phyloP scores from a whole-genome alignment of 2,113 vertebrate genomes.

The Arvicanthis niloticus region DNA sequence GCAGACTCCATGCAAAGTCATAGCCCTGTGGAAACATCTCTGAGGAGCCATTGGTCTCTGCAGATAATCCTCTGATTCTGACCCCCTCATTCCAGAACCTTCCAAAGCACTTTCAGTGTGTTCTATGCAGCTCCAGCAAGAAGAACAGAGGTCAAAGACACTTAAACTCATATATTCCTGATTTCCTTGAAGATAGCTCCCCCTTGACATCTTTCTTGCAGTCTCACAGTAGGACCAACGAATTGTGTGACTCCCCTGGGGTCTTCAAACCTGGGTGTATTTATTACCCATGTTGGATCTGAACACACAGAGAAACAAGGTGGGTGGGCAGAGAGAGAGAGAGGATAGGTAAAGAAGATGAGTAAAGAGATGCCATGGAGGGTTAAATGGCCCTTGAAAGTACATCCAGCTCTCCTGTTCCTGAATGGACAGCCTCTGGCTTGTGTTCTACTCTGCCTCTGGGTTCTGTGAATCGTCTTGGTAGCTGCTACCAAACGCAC shows the following conservation, averaged over 20 bases:
- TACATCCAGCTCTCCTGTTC: too few species aligned
- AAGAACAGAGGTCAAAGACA: not conserved
- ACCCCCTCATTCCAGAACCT: too few species aligned
- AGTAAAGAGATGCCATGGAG: not conserved
- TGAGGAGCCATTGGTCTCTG: not conserved
- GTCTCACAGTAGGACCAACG: not conserved
- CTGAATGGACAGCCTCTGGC: too few species aligned
- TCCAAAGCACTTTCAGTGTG: not conserved
- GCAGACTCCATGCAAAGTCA: fast-evolving
- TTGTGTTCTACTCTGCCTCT: not conserved
- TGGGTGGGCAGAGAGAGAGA: not conserved
- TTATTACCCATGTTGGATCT: not conserved
- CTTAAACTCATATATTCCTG: not conserved
- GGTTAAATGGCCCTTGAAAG: not conserved
- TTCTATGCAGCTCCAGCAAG: not conserved
- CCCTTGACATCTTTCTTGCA: not conserved
- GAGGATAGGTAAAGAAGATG: not conserved
- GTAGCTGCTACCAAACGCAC: not conserved
- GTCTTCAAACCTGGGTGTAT: not conserved
- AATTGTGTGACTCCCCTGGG: not conserved
- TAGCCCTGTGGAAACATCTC: fast-evolving
- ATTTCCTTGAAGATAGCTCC: not conserved
- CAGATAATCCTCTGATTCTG: not conserved
- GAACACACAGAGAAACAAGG: not conserved
- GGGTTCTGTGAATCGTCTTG: not conserved